phyloP scores from a whole-genome alignment of 2,113 vertebrate genomes.

The Catagonus wagneri region DNA sequence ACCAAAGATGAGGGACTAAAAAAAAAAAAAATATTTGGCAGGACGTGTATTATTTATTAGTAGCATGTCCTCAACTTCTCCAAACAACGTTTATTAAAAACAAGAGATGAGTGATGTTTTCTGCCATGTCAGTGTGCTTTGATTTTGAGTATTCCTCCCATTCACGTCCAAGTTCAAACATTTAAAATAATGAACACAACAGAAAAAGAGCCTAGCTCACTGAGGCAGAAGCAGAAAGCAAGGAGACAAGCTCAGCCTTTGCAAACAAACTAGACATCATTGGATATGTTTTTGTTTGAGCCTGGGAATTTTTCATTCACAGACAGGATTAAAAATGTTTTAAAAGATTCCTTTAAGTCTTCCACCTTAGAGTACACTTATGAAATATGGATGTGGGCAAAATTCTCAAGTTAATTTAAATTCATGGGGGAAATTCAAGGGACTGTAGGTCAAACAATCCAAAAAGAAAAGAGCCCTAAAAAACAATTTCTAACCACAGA shows the following conservation, averaged over 20 bases:
- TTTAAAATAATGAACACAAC: constrained; percentile 54
- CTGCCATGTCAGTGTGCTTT: background rate
- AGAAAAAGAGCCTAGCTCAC: constrained; percentile 47
- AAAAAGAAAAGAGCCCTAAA: constrained; percentile 68
- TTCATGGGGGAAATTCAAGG: constrained; percentile 52
- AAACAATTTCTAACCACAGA: constrained; percentile 60
- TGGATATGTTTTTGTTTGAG: background rate
- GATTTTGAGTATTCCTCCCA: background rate
- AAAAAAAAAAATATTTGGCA: background rate
- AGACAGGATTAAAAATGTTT: constrained; percentile 53
- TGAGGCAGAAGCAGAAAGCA: constrained; percentile 16
- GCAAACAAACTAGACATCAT: constrained; percentile 31
- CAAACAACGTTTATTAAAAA: background rate
- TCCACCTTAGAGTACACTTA: background rate
- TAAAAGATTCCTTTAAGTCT: background rate
- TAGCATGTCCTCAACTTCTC: background rate
- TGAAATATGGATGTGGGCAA: constrained; percentile 52
- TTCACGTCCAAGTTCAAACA: constrained; percentile 26
- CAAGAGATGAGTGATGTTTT: background rate
- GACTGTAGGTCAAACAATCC: constrained; percentile 46
- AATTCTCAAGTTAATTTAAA: constrained; percentile 70
- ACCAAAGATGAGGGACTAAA: background rate
- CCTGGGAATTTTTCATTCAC: background rate
- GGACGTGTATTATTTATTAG: background rate
- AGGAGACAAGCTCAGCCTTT: background rate